Conservation (phyloP, 2,797 vertebrate species). For the Melopsittacus undulatus region DNA sequence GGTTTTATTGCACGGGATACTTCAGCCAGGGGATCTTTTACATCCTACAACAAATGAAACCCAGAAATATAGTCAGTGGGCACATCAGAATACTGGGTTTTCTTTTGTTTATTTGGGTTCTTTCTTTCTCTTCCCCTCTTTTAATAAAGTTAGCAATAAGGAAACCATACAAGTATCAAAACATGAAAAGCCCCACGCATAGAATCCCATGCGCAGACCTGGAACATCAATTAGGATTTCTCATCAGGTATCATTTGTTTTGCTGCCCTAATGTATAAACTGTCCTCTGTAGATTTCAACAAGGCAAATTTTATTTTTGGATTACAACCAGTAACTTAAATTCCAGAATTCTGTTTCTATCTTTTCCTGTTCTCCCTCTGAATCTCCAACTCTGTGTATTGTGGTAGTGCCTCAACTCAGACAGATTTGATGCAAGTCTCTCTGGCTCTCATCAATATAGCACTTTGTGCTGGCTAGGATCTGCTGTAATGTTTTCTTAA, state of each 20-base stretch:
- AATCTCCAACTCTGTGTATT: not conserved
- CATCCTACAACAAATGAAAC: constrained; percentile 29
- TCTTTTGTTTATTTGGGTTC: too few species aligned
- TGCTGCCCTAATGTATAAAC: not conserved
- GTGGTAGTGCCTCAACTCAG: not conserved
- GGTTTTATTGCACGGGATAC: constrained; percentile 58
- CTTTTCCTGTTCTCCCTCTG: not conserved
- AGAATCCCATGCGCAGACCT: not conserved
- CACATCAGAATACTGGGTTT: not conserved
- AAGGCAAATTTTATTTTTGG: not conserved
- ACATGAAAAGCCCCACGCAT: fast-evolving
- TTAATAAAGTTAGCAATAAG: not conserved
- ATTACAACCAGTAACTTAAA: not conserved
- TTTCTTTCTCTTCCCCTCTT: not conserved
- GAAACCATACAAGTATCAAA: not conserved
- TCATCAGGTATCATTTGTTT: not conserved
- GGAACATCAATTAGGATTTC: not conserved
- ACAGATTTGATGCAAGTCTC: not conserved
- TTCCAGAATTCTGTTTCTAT: not conserved
- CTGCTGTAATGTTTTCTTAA: not conserved
- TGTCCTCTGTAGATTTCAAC: not conserved
- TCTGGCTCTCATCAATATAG: not conserved
- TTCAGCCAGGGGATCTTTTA: not conserved
- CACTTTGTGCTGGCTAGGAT: not conserved
- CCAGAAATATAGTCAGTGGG: not conserved